phyloP scores from a whole-genome alignment of 2,797 vertebrate genomes.

The Pangasius larnaudii region DNA sequence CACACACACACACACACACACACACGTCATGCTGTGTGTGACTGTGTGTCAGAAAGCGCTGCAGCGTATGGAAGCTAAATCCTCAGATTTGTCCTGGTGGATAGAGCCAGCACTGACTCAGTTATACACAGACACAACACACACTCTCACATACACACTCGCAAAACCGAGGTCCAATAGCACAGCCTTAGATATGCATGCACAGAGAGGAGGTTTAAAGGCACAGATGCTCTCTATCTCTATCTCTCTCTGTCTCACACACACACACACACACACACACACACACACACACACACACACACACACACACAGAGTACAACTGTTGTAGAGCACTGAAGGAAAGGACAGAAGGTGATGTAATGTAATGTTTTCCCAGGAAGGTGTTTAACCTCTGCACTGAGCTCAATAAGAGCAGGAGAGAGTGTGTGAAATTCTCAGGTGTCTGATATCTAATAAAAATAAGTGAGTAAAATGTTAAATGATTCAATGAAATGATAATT shows the following conservation, averaged over 20 bases:
- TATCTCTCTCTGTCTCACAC: not conserved
- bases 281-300: constrained; percentile 11
- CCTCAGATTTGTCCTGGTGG: constrained; percentile 76
- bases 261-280: constrained; percentile 15
- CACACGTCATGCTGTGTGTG: not conserved
- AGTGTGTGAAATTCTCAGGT: constrained; percentile 7
- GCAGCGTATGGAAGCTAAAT: constrained; percentile 77
- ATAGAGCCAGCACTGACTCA: constrained; percentile 73
- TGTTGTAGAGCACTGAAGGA: constrained; percentile 3
- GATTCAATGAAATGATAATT: not conserved
- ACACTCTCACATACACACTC: constrained; percentile 5
- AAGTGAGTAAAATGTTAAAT: not conserved
- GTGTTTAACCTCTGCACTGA: constrained; percentile 41
- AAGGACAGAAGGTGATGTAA: constrained; percentile 22
- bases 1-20: not conserved
- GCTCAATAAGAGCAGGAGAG: not conserved
- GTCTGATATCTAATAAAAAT: not conserved
- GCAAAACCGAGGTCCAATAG: not conserved
- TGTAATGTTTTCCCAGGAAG: constrained; percentile 20
- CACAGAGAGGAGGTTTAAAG: not conserved
- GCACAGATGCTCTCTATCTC: not conserved
- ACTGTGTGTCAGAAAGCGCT: constrained; percentile 63
- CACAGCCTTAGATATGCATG: constrained; percentile 10
- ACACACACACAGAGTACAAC: not conserved
- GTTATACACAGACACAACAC: constrained; percentile 52